Percentiles rank a stretch among this genome's conserved stretches.
These are phyloP conservation scores for Noturus placidus DNA, from an alignment of 2,113 vertebrate species.

Conservation along the genomic window DNA sequence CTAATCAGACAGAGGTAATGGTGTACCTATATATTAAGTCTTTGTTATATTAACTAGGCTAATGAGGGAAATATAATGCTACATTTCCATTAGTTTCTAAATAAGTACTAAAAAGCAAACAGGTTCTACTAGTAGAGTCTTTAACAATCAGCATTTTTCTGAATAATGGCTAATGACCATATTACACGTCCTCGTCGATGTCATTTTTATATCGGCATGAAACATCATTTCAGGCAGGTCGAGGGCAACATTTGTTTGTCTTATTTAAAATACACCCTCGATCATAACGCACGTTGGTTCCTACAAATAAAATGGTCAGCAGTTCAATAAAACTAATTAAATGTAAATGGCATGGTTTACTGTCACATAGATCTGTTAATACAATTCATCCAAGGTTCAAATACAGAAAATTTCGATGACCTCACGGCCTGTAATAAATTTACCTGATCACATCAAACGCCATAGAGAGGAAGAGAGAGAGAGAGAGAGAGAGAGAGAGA, in stretches of 20 bases:
- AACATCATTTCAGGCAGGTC: slow-evolving; percentile 76
- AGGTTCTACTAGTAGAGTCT: slow-evolving; percentile 10
- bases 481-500: slow-evolving; percentile 19
- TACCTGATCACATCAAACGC: slow-evolving; percentile 75
- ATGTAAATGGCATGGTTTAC: slow-evolving; percentile 90
- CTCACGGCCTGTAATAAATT: slow-evolving; percentile 84
- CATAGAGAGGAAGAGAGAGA: slow-evolving; percentile 32
- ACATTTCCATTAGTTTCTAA: not conserved
- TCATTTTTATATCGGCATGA: slow-evolving; percentile 67
- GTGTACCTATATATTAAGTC: no score
- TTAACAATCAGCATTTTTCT: slow-evolving; percentile 62
- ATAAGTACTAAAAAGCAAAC: not conserved
- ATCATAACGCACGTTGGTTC: slow-evolving; percentile 83
- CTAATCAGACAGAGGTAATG: not conserved
- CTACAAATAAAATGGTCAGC: slow-evolving; percentile 84
- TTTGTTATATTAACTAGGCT: not conserved
- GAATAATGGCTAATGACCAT: slow-evolving; percentile 59
- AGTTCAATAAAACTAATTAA: slow-evolving; percentile 94
- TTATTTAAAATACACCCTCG: slow-evolving; percentile 85
- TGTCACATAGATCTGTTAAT: slow-evolving; percentile 81
- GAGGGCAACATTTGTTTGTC: slow-evolving; percentile 85
- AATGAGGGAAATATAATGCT: not conserved
- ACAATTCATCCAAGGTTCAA: slow-evolving; percentile 83
- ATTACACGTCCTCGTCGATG: slow-evolving; percentile 68
- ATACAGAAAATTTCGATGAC: slow-evolving; percentile 86